Conservation (phyloP, 1,140 invertebrate species). For the Magallana angulata region DNA sequence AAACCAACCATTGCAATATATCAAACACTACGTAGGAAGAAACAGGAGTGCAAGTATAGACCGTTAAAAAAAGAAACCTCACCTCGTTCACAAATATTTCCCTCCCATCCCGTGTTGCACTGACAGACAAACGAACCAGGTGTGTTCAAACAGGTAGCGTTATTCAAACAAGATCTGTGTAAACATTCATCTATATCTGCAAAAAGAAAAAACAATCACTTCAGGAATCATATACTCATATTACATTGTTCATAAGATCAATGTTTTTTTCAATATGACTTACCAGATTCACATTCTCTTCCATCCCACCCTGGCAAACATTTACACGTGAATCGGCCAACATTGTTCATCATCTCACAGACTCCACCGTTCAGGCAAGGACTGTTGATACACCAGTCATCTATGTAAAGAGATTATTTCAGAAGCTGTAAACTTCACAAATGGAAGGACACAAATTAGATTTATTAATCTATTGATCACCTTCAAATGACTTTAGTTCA, state of each 20-base stretch:
- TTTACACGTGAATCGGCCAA: conserved; percentile 85
- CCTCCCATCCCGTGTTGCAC: conserved; percentile 57
- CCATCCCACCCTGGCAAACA: conserved; percentile 94
- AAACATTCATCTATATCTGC: conserved; percentile 68
- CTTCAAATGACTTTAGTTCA: too few relatives aligned
- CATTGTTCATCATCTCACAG: conserved; percentile 83
- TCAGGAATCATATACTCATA: too few relatives aligned
- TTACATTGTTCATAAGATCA: too few relatives aligned
- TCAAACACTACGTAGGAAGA: not conserved
- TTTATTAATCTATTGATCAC: too few relatives aligned
- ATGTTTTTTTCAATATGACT: not conserved
- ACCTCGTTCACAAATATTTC: conserved; percentile 79
- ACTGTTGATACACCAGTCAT: conserved; percentile 80
- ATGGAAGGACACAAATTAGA: too few relatives aligned
- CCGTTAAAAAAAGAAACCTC: not conserved
- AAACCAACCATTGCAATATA: not conserved
- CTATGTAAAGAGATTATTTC: not conserved
- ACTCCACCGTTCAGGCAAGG: conserved; percentile 88
- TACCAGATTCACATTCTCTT: conserved; percentile 87
- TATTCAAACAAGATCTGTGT: conserved; percentile 59
- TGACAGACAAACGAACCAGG: conserved; percentile 60
- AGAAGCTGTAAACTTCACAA: too few relatives aligned
- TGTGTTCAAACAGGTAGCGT: conserved; percentile 58
- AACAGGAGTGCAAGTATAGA: not conserved
- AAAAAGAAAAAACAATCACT: not conserved